Conservation (phyloP, 2,113 vertebrate genomes). For the Macrotis lagotis region DNA sequence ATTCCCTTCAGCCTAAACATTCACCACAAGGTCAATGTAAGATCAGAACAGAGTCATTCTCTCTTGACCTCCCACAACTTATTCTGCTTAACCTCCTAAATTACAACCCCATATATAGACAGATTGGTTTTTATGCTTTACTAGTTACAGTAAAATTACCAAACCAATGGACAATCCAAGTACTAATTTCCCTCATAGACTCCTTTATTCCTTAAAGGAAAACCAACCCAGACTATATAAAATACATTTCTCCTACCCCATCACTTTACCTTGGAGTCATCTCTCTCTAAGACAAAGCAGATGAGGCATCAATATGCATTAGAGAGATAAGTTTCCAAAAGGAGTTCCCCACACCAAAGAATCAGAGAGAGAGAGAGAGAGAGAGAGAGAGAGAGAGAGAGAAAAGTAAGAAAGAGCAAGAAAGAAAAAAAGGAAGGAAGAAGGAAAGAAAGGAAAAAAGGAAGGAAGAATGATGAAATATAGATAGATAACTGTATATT, state of each 20-base stretch:
- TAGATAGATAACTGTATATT: background rate
- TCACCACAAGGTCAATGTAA: background rate
- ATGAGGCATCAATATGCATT: too few relatives aligned
- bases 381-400: too few relatives aligned
- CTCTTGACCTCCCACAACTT: too few relatives aligned
- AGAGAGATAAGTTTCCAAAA: too few relatives aligned
- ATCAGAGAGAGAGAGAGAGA: too few relatives aligned
- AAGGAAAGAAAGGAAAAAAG: background rate
- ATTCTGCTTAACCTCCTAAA: too few relatives aligned
- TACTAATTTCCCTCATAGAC: background rate
- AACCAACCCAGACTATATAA: background rate
- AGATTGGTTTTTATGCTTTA: background rate
- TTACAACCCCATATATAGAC: background rate
- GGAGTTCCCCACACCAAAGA: too few relatives aligned
- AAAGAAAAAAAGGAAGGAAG: slow-evolving; percentile 20
- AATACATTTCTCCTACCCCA: too few relatives aligned
- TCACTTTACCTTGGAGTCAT: too few relatives aligned
- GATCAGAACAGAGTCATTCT: background rate
- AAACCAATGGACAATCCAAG: background rate
- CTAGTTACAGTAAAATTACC: background rate
- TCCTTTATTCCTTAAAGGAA: background rate
- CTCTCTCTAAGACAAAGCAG: too few relatives aligned
- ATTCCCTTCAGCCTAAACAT: background rate
- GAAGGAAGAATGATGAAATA: too few relatives aligned
- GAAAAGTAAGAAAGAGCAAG: too few relatives aligned